Conservation (phyloP, 1,140 invertebrate species). For the Euborellia annulipes region DNA sequence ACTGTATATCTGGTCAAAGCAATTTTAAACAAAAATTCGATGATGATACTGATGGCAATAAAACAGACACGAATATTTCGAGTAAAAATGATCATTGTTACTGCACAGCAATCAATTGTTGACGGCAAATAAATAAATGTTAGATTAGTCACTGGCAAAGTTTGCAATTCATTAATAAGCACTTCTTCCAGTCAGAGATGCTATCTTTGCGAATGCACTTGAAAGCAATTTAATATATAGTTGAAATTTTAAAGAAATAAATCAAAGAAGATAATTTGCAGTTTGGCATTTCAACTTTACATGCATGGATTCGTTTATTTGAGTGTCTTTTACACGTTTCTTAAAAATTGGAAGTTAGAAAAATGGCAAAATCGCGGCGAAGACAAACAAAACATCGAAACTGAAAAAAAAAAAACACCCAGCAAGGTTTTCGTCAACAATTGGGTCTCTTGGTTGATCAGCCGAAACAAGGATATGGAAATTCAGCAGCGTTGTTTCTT, state of each 20-base stretch:
- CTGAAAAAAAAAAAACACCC: constrained; percentile 8
- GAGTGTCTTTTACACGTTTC: constrained; percentile 16
- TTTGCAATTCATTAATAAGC: too few species aligned
- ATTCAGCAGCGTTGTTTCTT: too few species aligned
- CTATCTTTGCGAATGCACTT: constrained; percentile 28
- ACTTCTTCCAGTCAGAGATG: too few species aligned
- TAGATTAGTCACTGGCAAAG: too few species aligned
- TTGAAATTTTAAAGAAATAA: constrained; percentile 29
- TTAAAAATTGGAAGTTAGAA: constrained; percentile 15
- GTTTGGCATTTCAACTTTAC: constrained; percentile 14
- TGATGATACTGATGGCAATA: constrained; percentile 11
- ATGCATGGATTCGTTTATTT: constrained; percentile 17
- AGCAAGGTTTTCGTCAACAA: too few species aligned
- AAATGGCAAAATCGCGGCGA: constrained; percentile 15
- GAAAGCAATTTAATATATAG: constrained; percentile 32
- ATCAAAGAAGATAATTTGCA: constrained; percentile 28
- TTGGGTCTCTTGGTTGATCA: too few species aligned
- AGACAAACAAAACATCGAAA: constrained; percentile 7
- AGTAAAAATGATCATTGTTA: too few species aligned
- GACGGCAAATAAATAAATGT: too few species aligned
- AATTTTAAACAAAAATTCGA: constrained; percentile 22
- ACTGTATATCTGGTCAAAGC: constrained; percentile 19
- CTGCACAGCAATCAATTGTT: too few species aligned
- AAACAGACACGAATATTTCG: constrained; percentile 19
- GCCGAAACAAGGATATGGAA: too few species aligned